A percentile compares a stretch with the other conserved stretches of the same genome.
These are phyloP conservation scores for Trichonephila inaurata DNA, from an alignment of 1,140 invertebrate genomes.

Conservation along the genomic window DNA sequence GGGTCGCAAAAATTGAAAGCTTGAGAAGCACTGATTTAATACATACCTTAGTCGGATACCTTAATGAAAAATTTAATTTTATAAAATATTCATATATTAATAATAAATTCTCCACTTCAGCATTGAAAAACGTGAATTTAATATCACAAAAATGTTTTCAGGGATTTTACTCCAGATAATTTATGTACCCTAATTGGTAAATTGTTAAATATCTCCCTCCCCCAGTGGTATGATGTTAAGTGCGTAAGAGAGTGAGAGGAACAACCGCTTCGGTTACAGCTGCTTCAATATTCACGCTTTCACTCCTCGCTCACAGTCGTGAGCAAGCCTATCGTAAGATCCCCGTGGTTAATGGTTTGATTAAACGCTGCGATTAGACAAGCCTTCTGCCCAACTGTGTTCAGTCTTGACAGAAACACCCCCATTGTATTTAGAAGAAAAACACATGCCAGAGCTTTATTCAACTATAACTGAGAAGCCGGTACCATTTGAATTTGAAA, in stretches of 20 bases:
- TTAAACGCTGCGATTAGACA: background rate
- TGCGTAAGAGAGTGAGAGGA: background rate
- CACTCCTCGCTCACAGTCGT: background rate
- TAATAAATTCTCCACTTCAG: too few relatives aligned
- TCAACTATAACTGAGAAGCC: background rate
- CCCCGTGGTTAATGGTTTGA: slow-evolving; percentile 13
- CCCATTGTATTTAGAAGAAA: background rate
- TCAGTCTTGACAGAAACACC: background rate
- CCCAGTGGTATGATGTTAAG: background rate
- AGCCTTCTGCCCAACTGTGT: background rate
- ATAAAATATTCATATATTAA: too few relatives aligned
- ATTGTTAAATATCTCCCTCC: background rate
- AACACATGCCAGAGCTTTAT: background rate
- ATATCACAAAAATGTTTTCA: background rate
- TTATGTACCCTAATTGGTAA: background rate
- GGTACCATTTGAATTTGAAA: too few relatives aligned
- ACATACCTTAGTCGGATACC: too few relatives aligned
- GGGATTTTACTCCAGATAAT: background rate
- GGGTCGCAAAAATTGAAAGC: too few relatives aligned
- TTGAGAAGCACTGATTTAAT: too few relatives aligned
- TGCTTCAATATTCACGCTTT: slow-evolving; percentile 15
- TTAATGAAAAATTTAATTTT: too few relatives aligned
- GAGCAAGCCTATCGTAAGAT: slow-evolving; percentile 15
- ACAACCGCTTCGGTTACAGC: slow-evolving; percentile 10
- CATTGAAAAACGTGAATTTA: too few relatives aligned